These are phyloP conservation scores for Hololepta plana DNA, from an alignment of 2,888 invertebrate species.

Conservation along the genomic window DNA sequence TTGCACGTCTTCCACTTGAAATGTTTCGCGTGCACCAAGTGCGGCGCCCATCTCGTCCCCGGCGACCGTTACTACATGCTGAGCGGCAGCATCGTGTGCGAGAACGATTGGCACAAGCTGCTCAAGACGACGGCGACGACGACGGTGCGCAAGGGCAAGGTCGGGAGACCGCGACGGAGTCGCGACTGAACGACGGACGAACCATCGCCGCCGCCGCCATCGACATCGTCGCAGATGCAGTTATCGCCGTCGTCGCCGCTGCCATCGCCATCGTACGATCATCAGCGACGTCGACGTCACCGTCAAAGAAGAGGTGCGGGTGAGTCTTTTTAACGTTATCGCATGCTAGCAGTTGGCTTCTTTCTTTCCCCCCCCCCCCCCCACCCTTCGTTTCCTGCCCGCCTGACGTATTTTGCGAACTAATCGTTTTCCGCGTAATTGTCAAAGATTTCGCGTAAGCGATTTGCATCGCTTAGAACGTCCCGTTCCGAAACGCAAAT, in stretches of 20 bases:
- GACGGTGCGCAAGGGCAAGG: constrained; percentile 72
- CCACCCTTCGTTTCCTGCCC: too few relatives aligned
- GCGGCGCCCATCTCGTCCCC: constrained; percentile 71
- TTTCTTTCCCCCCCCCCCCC: too few relatives aligned
- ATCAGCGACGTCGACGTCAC: constrained; percentile 21
- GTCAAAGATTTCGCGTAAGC: too few relatives aligned
- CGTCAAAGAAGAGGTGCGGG: constrained; percentile 20
- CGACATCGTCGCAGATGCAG: constrained; percentile 23
- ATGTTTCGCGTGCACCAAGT: constrained; percentile 91
- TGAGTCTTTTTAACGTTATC: too few relatives aligned
- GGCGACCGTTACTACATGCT: constrained; percentile 85
- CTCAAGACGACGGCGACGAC: constrained; percentile 46
- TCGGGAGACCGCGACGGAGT: constrained; percentile 73
- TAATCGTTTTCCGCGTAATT: too few relatives aligned
- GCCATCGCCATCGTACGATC: constrained; percentile 30
- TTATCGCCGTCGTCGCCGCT: constrained; percentile 79
- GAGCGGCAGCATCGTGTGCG: constrained; percentile 80
- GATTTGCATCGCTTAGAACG: too few relatives aligned
- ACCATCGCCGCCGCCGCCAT: constrained; percentile 15
- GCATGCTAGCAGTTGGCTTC: too few relatives aligned
- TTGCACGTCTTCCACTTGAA: constrained; percentile 82
- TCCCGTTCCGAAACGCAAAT: too few relatives aligned
- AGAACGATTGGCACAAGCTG: constrained; percentile 89
- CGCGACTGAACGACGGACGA: constrained; percentile 54
- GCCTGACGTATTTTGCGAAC: too few relatives aligned